A percentile compares a stretch with the other conserved stretches of the same genome.
Evolutionary conservation across 1,140 invertebrate species (phyloP).

Genomic region (Cryptotermes secundus): DNA sequence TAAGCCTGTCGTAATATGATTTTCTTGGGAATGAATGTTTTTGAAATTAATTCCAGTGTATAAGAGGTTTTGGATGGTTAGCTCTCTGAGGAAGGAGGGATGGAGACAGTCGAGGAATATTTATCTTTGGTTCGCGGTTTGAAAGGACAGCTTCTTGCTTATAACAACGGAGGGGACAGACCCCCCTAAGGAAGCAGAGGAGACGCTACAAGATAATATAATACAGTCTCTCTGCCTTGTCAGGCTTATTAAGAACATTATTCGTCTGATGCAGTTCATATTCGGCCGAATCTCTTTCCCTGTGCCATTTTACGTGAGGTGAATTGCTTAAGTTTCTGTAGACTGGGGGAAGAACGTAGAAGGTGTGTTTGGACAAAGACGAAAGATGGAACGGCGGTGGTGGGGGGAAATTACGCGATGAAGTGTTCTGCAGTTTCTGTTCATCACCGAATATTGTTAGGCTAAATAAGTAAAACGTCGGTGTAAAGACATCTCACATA

Average conservation of each 20-base stretch:
- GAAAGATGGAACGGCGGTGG: too few species aligned
- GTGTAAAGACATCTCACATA: too few species aligned
- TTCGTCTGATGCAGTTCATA: not conserved
- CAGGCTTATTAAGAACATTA: conserved; percentile 10
- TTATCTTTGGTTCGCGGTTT: conserved; percentile 6
- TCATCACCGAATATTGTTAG: too few species aligned
- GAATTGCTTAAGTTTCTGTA: too few species aligned
- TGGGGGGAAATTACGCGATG: too few species aligned
- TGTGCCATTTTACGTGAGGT: too few species aligned
- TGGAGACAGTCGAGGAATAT: not conserved
- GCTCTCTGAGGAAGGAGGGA: not conserved
- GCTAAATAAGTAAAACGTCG: too few species aligned
- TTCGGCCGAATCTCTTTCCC: too few species aligned
- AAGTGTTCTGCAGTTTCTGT: too few species aligned
- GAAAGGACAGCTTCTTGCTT: conserved; percentile 13
- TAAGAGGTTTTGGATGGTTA: not conserved
- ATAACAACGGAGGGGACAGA: not conserved
- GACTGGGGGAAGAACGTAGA: too few species aligned
- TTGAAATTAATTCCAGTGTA: conserved; percentile 14
- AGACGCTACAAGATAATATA: not conserved
- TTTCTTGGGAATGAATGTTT: conserved; percentile 8
- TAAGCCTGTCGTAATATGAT: conserved; percentile 1
- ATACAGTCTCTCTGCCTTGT: conserved; percentile 11
- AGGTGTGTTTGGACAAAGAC: too few species aligned
- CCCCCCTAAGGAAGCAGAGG: not conserved